A percentile compares a stretch with the other conserved stretches of the same genome.
Conservation (phyloP, 2,888 invertebrate species). For the Nomada ferruginata region DNA sequence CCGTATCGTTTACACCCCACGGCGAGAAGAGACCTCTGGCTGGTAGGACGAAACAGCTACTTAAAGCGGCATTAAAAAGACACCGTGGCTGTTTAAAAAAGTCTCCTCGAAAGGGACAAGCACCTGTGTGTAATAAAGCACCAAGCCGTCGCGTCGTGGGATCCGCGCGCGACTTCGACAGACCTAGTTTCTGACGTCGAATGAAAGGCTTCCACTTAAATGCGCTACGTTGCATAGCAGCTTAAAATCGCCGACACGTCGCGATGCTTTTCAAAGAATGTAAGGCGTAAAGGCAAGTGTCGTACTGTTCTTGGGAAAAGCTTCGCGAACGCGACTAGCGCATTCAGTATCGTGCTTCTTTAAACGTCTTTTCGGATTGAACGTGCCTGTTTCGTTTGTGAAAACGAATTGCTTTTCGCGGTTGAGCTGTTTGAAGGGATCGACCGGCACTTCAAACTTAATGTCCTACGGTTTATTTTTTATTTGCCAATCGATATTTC, state of each 20-base stretch:
- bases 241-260: slow-evolving; percentile 27
- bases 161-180: not conserved
- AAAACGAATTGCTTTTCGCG: not conserved
- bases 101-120: not conserved
- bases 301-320: not conserved
- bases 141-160: not conserved
- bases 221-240: not conserved
- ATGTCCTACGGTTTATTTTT: too few species aligned
- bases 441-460: not conserved
- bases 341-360: not conserved
- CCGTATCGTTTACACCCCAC: not conserved
- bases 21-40: too few species aligned
- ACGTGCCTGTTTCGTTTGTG: not conserved
- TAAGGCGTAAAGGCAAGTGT: slow-evolving; percentile 10
- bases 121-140: not conserved
- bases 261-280: slow-evolving; percentile 19
- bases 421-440: not conserved
- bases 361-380: not conserved
- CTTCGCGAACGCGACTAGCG: not conserved
- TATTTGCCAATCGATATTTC: too few species aligned
- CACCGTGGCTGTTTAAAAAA: not conserved
- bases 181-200: slow-evolving; percentile 13
- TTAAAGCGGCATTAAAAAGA: not conserved
- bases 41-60: not conserved
- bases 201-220: slow-evolving; percentile 26